Percentiles rank a stretch among this genome's conserved stretches.
phyloP scores from a whole-genome alignment of 2,113 vertebrate genomes.

The Chaetodon auriga region DNA sequence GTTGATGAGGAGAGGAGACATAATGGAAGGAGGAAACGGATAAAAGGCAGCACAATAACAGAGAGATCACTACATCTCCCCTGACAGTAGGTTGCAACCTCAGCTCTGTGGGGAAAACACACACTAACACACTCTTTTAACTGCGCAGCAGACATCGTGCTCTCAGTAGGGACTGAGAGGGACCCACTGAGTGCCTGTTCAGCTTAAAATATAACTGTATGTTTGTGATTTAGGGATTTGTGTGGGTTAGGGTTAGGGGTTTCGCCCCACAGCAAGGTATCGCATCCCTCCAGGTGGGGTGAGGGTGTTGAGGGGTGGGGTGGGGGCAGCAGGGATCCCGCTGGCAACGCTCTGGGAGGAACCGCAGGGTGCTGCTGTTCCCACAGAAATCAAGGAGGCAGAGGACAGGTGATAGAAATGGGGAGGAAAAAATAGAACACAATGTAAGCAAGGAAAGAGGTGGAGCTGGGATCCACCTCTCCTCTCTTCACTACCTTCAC shows the following conservation, averaged over 20 bases:
- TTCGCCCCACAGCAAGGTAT: slow-evolving; percentile 68
- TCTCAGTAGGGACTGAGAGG: slow-evolving; percentile 31
- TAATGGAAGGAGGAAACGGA: slow-evolving; percentile 38
- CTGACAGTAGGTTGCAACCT: slow-evolving; percentile 53
- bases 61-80: slow-evolving; percentile 67
- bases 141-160: slow-evolving; percentile 14
- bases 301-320: slow-evolving; percentile 35
- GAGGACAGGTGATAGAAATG: slow-evolving; percentile 24
- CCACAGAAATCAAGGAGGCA: slow-evolving; percentile 37
- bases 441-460: not conserved
- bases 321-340: slow-evolving; percentile 39
- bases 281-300: slow-evolving; percentile 65
- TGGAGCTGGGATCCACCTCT: slow-evolving; percentile 16
- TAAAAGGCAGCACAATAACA: slow-evolving; percentile 64
- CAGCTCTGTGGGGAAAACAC: slow-evolving; percentile 59
- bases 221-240: slow-evolving; percentile 51
- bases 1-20: slow-evolving; percentile 29
- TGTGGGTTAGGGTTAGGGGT: too few relatives aligned
- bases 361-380: slow-evolving; percentile 53
- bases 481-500: slow-evolving; percentile 4
- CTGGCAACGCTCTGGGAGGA: slow-evolving; percentile 60
- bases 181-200: slow-evolving; percentile 1
- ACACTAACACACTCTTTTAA: slow-evolving; percentile 40
- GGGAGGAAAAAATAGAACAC: slow-evolving; percentile 6
- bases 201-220: slow-evolving; percentile 12